phyloP scores from a whole-genome alignment of 1,140 invertebrate species.

The Cryptotermes secundus region DNA sequence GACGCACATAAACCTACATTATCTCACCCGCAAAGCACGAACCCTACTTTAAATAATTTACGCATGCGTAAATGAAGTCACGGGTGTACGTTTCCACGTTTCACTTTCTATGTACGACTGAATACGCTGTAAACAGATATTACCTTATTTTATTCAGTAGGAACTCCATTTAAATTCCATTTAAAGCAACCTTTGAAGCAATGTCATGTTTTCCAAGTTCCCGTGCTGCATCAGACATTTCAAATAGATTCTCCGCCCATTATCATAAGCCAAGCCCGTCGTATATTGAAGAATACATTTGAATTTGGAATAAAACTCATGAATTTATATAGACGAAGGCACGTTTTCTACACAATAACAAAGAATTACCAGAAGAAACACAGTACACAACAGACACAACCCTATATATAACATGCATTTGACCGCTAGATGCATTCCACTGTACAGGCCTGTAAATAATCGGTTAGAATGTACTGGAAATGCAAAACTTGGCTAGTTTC shows the following conservation, averaged over 20 bases:
- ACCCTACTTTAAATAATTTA: too few species aligned
- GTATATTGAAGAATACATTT: background rate
- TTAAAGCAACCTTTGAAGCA: background rate
- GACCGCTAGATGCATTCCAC: too few species aligned
- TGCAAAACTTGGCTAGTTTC: background rate
- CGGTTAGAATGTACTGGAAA: background rate
- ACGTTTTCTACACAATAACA: background rate
- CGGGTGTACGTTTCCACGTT: too few species aligned
- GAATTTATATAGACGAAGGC: conserved; percentile 10
- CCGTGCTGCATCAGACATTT: background rate
- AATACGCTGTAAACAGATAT: too few species aligned
- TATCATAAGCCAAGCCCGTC: background rate
- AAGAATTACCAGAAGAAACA: background rate
- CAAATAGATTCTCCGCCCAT: background rate
- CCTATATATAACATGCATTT: background rate
- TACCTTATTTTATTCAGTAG: background rate
- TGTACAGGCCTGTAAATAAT: background rate
- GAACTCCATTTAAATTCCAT: background rate
- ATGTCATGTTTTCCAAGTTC: background rate
- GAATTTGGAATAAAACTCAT: conserved; percentile 11
- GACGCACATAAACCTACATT: too few species aligned
- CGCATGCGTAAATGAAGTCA: too few species aligned
- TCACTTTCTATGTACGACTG: too few species aligned
- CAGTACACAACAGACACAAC: background rate
- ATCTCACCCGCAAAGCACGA: too few species aligned